Evolutionary conservation across 2,113 vertebrate genomes (phyloP).

Genomic region (Cyanoderma ruficeps): DNA sequence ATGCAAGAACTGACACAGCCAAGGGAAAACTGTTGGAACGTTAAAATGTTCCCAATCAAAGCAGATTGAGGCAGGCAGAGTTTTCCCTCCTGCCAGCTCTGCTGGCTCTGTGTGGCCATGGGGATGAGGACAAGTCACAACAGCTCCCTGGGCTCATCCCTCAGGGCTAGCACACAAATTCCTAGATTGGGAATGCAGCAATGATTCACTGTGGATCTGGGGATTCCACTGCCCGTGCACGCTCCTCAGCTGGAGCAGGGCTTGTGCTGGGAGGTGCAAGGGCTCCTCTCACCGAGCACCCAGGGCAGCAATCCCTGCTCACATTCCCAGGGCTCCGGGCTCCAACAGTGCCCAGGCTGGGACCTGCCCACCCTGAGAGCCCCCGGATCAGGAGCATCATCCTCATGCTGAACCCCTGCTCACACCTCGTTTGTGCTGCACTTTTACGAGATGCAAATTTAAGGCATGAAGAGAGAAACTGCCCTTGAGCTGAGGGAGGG

Average conservation of each 20-base stretch:
- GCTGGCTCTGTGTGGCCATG: rapidly evolving
- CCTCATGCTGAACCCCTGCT: background rate
- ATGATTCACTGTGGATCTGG: rapidly evolving
- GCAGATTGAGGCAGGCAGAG: background rate
- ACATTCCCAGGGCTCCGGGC: background rate
- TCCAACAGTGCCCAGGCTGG: rapidly evolving
- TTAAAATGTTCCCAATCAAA: background rate
- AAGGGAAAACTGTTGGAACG: background rate
- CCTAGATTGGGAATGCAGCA: background rate
- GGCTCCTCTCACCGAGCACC: background rate
- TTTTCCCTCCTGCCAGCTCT: background rate
- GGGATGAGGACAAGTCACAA: rapidly evolving
- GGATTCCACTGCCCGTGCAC: rapidly evolving
- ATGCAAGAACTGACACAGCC: background rate
- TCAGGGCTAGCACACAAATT: background rate
- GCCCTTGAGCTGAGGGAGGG: background rate
- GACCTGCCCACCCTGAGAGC: rapidly evolving
- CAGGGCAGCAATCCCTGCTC: background rate
- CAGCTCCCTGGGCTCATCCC: background rate
- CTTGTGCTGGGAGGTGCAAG: background rate
- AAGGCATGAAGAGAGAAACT: background rate
- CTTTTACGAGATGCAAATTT: background rate
- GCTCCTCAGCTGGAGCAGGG: background rate
- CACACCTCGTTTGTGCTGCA: background rate
- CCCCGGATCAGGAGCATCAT: rapidly evolving